Percentiles rank a stretch among this genome's conserved stretches.
These are phyloP conservation scores for Dermatophagoides farinae DNA, from an alignment of 1,140 invertebrate genomes.

Conservation along the genomic window DNA sequence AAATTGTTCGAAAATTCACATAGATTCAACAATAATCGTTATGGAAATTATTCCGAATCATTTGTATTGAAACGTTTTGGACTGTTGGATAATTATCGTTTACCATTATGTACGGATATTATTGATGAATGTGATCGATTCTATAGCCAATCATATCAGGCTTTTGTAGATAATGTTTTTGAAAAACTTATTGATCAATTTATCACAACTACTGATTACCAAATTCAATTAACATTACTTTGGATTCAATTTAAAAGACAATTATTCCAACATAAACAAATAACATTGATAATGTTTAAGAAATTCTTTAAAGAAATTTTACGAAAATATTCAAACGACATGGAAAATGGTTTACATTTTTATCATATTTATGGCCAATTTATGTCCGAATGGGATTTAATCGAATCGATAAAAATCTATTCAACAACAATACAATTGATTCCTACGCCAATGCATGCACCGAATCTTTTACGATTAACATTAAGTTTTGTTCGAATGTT, in stretches of 20 bases:
- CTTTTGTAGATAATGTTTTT: background rate
- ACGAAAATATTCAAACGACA: conserved; percentile 24
- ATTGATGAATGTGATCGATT: background rate
- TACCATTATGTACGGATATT: background rate
- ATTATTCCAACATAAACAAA: background rate
- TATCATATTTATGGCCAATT: conserved; percentile 23
- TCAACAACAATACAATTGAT: background rate
- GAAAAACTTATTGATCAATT: background rate
- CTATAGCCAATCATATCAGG: background rate
- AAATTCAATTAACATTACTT: background rate
- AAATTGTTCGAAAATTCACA: background rate
- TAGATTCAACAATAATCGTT: background rate
- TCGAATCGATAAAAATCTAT: too few relatives aligned
- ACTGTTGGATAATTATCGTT: background rate
- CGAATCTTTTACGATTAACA: background rate
- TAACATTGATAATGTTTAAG: background rate
- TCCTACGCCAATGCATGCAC: background rate
- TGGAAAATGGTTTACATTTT: conserved; percentile 24
- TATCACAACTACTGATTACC: background rate
- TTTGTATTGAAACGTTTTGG: background rate
- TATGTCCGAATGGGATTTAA: background rate
- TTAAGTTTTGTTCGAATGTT: background rate
- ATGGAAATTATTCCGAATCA: background rate
- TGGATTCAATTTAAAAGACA: conserved; percentile 4
- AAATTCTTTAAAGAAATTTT: conserved; percentile 20